A percentile compares a stretch with the other conserved stretches of the same genome.
phyloP scores from a whole-genome alignment of 2,113 vertebrate genomes.

The Pipa parva region DNA sequence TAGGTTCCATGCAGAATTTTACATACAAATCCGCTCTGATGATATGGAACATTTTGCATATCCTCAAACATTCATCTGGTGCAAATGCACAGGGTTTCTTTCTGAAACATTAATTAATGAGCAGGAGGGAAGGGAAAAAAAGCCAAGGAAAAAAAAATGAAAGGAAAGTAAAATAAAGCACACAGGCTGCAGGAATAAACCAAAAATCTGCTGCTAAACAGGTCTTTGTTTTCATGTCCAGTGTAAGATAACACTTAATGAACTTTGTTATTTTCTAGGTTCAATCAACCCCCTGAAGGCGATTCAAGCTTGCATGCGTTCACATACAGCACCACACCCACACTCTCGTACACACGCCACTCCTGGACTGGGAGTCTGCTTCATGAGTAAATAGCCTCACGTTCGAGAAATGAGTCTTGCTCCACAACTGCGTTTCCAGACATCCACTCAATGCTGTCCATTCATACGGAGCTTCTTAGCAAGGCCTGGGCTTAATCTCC shows the following conservation, averaged over 20 bases:
- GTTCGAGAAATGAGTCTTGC: constrained; percentile 79
- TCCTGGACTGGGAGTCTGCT: constrained; percentile 73
- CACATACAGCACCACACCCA: constrained; percentile 86
- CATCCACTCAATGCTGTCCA: constrained; percentile 85
- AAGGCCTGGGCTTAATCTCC: constrained; percentile 80
- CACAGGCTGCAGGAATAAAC: constrained; percentile 86
- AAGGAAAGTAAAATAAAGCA: constrained; percentile 56
- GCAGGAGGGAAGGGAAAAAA: constrained; percentile 65
- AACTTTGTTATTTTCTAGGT: constrained; percentile 78
- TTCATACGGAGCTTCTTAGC: constrained; percentile 86
- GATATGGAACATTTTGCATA: constrained; percentile 86
- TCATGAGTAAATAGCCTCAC: constrained; percentile 70
- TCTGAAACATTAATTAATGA: constrained; percentile 85
- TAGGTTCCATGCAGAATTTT: constrained; percentile 72
- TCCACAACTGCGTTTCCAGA: constrained; percentile 80
- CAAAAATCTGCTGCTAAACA: constrained; percentile 85
- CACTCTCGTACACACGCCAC: constrained; percentile 84
- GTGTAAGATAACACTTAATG: constrained; percentile 87
- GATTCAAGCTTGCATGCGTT: constrained; percentile 85
- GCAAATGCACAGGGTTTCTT: constrained; percentile 80
- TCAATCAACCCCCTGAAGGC: constrained; percentile 79
- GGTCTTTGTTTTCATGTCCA: constrained; percentile 81
- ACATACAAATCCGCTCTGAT: constrained; percentile 77
- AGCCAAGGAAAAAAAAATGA: constrained; percentile 56
- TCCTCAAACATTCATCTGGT: constrained; percentile 85